Evolutionary conservation across 1,140 invertebrate species (phyloP), one percentile per base, ranked within the genome.

Genomic region (Megalonaias nervosa): DNA sequence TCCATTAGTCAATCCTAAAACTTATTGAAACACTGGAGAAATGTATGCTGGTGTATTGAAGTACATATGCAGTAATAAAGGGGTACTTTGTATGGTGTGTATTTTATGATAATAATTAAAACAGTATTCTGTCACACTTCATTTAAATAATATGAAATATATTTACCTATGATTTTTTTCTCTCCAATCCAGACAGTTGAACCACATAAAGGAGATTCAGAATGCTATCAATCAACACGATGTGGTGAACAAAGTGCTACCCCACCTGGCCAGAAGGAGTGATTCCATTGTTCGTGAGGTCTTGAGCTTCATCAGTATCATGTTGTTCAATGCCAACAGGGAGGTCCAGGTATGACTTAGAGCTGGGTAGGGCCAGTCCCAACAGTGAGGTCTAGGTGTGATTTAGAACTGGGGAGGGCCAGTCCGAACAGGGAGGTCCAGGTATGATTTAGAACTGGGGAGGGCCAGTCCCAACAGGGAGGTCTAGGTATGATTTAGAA

Each of bases 241-340:
- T 61, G 84, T 87, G 57, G 89, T 89, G 19, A 85, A 86, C 48
- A 88, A 88, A 70, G 87, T 87, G 0, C 72, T 91, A n/a, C 89
- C 89, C 4, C 90, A 90, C 75, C 82, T 90, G 4, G 89, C 89
- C 9, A 77, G 88, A 61, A 81, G 88, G 26, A 90, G 84, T 81
- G 89, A 90, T 73, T 84, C 77, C 15, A 90, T 90, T 16, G 88
- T 85, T 4, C 71, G 89, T 60, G 90, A 91, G 67, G 89, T 90
- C 0, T 77, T 91, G n/a, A 88, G 88, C 2, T 89, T 90, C 68
- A 81, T 90, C 55, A 85, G 84, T 69, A 85, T 90, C 71, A 89
- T 90, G 89, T 81, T 91, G 19, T 91, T 90, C 79, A 90, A 91
- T 72, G 90, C 90, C n/a, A 91, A 91, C 79, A 85, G 89, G 64